Conservation (phyloP, 2,888 invertebrate genomes). For the Pollenia labialis region DNA sequence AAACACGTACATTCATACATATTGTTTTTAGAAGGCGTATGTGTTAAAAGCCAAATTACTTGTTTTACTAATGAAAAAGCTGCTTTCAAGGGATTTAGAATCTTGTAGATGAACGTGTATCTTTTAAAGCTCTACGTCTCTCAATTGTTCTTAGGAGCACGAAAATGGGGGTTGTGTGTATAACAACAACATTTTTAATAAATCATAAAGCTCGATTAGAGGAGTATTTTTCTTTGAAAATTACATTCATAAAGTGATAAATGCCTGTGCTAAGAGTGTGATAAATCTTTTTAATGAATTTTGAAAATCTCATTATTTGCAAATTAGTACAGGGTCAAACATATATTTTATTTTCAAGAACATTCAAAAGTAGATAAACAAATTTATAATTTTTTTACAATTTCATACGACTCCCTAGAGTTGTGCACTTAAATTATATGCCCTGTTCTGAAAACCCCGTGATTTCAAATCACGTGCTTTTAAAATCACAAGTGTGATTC, state of each 20-base stretch:
- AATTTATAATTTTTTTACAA: too few species aligned
- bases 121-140: not conserved
- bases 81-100: slow-evolving; percentile 28
- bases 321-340: not conserved
- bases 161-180: not conserved
- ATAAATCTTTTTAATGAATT: slow-evolving; percentile 43
- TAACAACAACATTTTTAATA: slow-evolving; percentile 10
- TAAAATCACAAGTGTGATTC: too few species aligned
- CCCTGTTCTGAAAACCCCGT: too few species aligned
- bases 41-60: slow-evolving; percentile 31
- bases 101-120: not conserved
- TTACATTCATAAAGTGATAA: slow-evolving; percentile 15
- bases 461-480: too few species aligned
- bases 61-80: slow-evolving; percentile 43
- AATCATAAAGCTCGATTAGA: slow-evolving; percentile 31
- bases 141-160: slow-evolving; percentile 9
- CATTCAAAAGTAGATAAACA: too few species aligned
- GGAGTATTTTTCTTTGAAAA: slow-evolving; percentile 16
- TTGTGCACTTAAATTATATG: too few species aligned
- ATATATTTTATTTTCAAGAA: not conserved
- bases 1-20: not conserved
- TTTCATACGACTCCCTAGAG: too few species aligned
- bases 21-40: not conserved
- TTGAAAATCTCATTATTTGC: slow-evolving; percentile 3
- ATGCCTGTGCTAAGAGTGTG: not conserved